Evolutionary conservation across 30 jellyfish, hydroid and myxozoan genomes (phyloP), one percentile per base, ranked within the genome.

Genomic region (Cassiopea andromeda): DNA sequence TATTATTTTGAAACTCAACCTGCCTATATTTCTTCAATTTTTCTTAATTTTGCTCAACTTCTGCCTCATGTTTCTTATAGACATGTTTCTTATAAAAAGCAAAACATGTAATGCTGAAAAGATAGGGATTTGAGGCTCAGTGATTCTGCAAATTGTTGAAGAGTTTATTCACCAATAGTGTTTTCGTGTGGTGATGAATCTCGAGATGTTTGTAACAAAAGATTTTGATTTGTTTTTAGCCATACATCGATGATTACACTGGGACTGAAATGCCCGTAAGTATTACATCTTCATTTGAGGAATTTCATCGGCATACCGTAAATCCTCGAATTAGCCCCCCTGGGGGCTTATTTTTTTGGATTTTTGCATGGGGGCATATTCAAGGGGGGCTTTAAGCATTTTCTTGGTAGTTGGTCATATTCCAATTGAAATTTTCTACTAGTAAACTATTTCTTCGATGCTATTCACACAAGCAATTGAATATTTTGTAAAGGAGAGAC

Each of bases 191-290:
- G 12, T 54, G 12, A 54, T 54, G 12, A 3, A 54, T 54, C 64
- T 54, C 64, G 12, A 54, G 64, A 54, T 54, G 7, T 27, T 27
- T 27, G 38, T 54, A 54, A 54, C 64, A 6, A 54, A 3, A 5
- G 0, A 2, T 14, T 64, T 64, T 17, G 1, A 64, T 64, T 64
- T 64, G 73, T 64, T 91, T 89, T 75, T 83, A 96, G 99, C 97
- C 92, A 2, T 96, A 84, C 96, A 78, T 96, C 48, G 99, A 96
- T 83, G 99, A 96, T 18, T 92, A 90, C 88, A 92, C 97, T 43
- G 98, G 99, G 43, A 95, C 97, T 1, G 97, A 89, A 59, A 96
- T 96, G 99, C 99, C 99, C 19, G 99, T 96, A 75, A 88, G 99
- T 87, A 17, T 3, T 1, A 10, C 15, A 10, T 50, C 2, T 19